Evolutionary conservation across 2,888 invertebrate genomes (phyloP).

Genomic region (Thelaira solivaga): DNA sequence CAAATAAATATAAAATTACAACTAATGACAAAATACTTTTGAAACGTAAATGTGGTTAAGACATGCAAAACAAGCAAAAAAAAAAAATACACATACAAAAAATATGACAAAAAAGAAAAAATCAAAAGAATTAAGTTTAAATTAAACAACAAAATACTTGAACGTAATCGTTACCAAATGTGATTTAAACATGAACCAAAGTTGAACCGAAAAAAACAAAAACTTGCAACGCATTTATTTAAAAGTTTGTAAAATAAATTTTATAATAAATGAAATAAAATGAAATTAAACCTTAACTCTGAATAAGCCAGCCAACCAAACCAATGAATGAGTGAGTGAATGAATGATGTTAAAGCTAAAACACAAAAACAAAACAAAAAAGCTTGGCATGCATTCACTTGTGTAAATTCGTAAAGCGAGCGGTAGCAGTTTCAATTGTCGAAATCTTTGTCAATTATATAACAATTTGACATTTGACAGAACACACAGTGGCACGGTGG

Average conservation of each 20-base stretch:
- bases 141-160: constrained; percentile 9
- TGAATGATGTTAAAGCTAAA: constrained; percentile 9
- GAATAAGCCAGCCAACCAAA: constrained; percentile 13
- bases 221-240: background rate
- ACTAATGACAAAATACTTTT: constrained; percentile 68
- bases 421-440: constrained; percentile 65
- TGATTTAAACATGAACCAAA: constrained; percentile 31
- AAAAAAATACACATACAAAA: constrained; percentile 14
- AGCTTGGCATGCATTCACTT: constrained; percentile 22
- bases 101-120: background rate
- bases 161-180: constrained; percentile 40
- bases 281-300: constrained; percentile 1
- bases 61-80: constrained; percentile 54
- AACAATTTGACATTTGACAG: constrained; percentile 67
- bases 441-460: constrained; percentile 66
- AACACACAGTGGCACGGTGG: constrained; percentile 55
- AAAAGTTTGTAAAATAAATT: no score
- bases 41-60: constrained; percentile 66
- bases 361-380: background rate
- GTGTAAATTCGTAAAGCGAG: constrained; percentile 18
- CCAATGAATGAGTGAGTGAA: constrained; percentile 57
- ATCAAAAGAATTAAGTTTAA: background rate
- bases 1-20: constrained; percentile 65
- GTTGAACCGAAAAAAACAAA: constrained; percentile 11
- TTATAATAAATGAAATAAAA: background rate